Conservation (phyloP, 1,140 invertebrate genomes). For the Nylanderia fulva region DNA sequence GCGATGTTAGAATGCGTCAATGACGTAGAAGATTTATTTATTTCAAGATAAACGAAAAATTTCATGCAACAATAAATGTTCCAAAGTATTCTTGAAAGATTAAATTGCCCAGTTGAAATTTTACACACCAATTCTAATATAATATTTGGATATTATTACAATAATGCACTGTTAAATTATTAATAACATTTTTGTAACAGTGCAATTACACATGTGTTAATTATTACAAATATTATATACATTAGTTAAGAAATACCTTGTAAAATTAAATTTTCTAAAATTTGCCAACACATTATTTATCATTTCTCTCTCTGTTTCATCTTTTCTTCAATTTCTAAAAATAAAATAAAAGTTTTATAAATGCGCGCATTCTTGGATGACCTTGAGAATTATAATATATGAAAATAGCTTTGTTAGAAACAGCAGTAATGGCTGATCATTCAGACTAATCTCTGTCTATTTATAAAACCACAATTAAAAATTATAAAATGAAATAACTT, state of each 20-base stretch:
- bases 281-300: not conserved
- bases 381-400: constrained; percentile 14
- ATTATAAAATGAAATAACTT: not conserved
- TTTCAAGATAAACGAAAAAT: not conserved
- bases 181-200: not conserved
- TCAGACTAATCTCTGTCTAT: not conserved
- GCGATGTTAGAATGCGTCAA: not conserved
- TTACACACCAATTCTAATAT: not conserved
- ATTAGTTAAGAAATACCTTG: not conserved
- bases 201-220: too few relatives aligned
- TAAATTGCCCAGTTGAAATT: not conserved
- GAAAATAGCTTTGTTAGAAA: not conserved
- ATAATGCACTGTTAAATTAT: not conserved
- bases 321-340: not conserved
- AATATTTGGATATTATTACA: not conserved
- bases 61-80: not conserved
- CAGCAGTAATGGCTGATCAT: not conserved
- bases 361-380: not conserved
- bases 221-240: not conserved
- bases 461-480: not conserved
- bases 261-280: not conserved
- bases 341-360: constrained; percentile 1
- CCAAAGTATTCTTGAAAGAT: not conserved
- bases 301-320: not conserved
- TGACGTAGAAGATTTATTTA: constrained; percentile 16